Percentiles rank a stretch among this genome's conserved stretches.
These are phyloP conservation scores for Brachystomella parvula DNA, from an alignment of 1,140 invertebrate species.

Conservation along the genomic window DNA sequence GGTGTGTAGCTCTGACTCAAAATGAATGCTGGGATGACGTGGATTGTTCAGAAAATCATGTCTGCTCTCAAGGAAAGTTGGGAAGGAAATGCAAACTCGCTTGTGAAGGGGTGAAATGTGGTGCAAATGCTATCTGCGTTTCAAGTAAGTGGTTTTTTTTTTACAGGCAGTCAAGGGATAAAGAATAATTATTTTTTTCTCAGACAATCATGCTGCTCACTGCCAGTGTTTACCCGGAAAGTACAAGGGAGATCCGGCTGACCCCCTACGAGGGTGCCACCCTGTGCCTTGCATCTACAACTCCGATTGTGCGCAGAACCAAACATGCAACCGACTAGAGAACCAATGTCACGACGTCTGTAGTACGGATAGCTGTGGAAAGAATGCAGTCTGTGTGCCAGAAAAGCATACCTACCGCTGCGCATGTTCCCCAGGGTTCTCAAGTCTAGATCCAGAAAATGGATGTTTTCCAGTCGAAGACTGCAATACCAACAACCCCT, in stretches of 20 bases:
- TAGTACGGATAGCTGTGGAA: conserved; percentile 69
- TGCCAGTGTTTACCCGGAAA: conserved; percentile 78
- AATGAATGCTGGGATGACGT: conserved; percentile 68
- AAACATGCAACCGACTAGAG: conserved; percentile 70
- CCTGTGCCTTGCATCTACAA: conserved; percentile 69
- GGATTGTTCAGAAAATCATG: conserved; percentile 70
- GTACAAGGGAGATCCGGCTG: conserved; percentile 73
- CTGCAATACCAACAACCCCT: conserved; percentile 65
- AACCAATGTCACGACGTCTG: conserved; percentile 76
- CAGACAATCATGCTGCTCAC: conserved; percentile 76
- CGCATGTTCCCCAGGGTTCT: conserved; percentile 14
- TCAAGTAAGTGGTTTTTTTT: conserved; percentile 56
- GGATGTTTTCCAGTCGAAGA: conserved; percentile 50
- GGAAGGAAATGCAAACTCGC: conserved; percentile 58
- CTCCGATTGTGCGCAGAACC: conserved; percentile 61
- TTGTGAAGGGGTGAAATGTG: conserved; percentile 66
- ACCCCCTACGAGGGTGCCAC: conserved; percentile 61
- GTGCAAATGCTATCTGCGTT: conserved; percentile 72
- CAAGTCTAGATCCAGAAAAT: conserved; percentile 52
- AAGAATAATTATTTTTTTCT: conserved; percentile 57
- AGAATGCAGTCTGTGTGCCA: conserved; percentile 76
- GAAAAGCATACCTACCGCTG: conserved; percentile 72
- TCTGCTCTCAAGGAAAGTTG: conserved; percentile 51
- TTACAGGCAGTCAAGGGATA: conserved; percentile 53
- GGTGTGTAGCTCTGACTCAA: conserved; percentile 61